Conservation (phyloP, 1,140 invertebrate species). For the Wiebesia pumilae region DNA sequence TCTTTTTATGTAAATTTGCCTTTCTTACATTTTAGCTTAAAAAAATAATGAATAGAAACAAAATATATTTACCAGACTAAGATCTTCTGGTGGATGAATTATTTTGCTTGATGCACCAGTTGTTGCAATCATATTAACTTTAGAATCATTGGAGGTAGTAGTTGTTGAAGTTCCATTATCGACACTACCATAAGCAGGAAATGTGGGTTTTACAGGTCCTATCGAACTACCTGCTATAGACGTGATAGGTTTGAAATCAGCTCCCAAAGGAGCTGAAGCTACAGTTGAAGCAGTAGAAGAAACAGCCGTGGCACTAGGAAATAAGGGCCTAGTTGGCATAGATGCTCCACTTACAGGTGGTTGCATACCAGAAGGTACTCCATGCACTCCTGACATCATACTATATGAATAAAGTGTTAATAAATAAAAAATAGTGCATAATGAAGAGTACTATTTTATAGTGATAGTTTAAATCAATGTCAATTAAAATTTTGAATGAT, state of each 20-base stretch:
- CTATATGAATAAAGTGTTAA: slow-evolving; percentile 65
- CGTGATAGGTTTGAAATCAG: slow-evolving; percentile 80
- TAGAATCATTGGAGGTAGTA: slow-evolving; percentile 75
- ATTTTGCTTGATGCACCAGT: slow-evolving; percentile 92
- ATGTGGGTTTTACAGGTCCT: slow-evolving; percentile 81
- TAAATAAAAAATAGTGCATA: slow-evolving; percentile 2
- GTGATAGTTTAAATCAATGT: background rate
- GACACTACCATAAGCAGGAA: slow-evolving; percentile 80
- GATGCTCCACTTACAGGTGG: slow-evolving; percentile 77
- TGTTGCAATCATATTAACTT: slow-evolving; percentile 84
- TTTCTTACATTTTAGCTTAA: background rate
- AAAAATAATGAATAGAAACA: background rate
- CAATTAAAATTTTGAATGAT: no score
- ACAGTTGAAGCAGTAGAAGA: slow-evolving; percentile 77
- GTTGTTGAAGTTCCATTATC: slow-evolving; percentile 65
- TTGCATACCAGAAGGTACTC: slow-evolving; percentile 77
- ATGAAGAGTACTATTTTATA: background rate
- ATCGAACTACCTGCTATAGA: slow-evolving; percentile 74
- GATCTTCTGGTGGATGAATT: slow-evolving; percentile 95
- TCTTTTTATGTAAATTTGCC: background rate
- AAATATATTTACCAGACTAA: slow-evolving; percentile 82
- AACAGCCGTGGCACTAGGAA: slow-evolving; percentile 82
- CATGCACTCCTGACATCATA: slow-evolving; percentile 74
- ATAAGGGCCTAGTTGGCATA: slow-evolving; percentile 81
- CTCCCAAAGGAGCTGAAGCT: slow-evolving; percentile 77